Conservation (phyloP, 2,797 vertebrate genomes). For the Staurois parvus region DNA sequence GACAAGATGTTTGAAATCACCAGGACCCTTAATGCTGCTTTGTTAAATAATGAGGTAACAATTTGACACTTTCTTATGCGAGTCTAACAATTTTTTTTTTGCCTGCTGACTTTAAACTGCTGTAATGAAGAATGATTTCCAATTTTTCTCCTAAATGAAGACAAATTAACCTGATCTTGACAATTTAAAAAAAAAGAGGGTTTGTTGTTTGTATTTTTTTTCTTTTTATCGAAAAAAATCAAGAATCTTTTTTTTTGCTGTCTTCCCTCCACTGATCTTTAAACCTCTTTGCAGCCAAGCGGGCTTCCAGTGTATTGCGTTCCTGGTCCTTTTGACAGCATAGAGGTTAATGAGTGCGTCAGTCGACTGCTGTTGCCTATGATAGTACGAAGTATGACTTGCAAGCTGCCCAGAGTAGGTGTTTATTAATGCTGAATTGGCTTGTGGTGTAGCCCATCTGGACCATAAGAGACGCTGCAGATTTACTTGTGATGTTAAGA, state of each 20-base stretch:
- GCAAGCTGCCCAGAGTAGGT: slow-evolving; percentile 86
- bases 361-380: slow-evolving; percentile 81
- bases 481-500: slow-evolving; percentile 83
- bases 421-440: slow-evolving; percentile 92
- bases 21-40: slow-evolving; percentile 99
- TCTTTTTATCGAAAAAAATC: slow-evolving; percentile 34
- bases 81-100: slow-evolving; percentile 73
- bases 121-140: slow-evolving; percentile 72
- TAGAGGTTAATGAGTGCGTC: slow-evolving; percentile 67
- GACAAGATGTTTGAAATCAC: slow-evolving; percentile 99
- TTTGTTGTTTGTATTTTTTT: slow-evolving; percentile 38
- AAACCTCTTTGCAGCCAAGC: slow-evolving; percentile 73
- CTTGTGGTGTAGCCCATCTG: slow-evolving; percentile 91
- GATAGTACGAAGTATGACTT: slow-evolving; percentile 84
- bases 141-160: slow-evolving; percentile 67
- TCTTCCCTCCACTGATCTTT: slow-evolving; percentile 67
- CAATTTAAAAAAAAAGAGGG: slow-evolving; percentile 32
- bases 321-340: slow-evolving; percentile 68
- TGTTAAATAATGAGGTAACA: slow-evolving; percentile 99
- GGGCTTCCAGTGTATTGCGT: slow-evolving; percentile 75
- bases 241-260: slow-evolving; percentile 58
- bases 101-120: slow-evolving; percentile 67
- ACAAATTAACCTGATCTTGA: slow-evolving; percentile 62
- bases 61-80: slow-evolving; percentile 83
- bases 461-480: slow-evolving; percentile 83